These are phyloP conservation scores for Hypsibius dujardini DNA, from an alignment of 1,140 invertebrate species.

Conservation along the genomic window DNA sequence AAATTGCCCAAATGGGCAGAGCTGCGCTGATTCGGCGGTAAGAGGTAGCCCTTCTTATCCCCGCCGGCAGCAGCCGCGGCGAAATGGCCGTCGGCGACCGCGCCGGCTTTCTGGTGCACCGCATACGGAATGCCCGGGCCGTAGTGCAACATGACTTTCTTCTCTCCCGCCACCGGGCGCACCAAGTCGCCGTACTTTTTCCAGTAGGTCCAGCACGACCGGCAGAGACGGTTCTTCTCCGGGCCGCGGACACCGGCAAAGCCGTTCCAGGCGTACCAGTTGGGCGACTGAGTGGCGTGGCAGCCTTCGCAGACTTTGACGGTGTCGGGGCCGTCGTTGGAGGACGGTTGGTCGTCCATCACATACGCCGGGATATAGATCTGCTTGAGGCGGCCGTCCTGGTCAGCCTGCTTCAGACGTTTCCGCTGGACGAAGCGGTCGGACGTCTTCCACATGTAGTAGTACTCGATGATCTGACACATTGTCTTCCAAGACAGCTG, in stretches of 20 bases:
- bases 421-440: conserved; percentile 97
- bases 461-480: conserved; percentile 98
- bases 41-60: neutral
- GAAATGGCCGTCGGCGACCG: conserved; percentile 18
- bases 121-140: neutral
- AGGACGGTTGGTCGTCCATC: conserved; percentile 41
- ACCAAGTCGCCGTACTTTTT: conserved; percentile 95
- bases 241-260: conserved; percentile 38
- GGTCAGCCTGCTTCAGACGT: conserved; percentile 88
- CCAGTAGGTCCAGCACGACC: conserved; percentile 88
- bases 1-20: conserved; percentile 3
- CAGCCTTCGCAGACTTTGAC: conserved; percentile 59
- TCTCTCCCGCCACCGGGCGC: conserved; percentile 27
- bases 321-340: conserved; percentile 41
- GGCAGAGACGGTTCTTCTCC: conserved; percentile 67
- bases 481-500: conserved; percentile 97
- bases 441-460: conserved; percentile 99
- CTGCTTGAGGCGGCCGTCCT: conserved; percentile 91
- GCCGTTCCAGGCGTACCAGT: conserved; percentile 84
- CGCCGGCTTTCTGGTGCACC: conserved; percentile 17
- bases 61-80: neutral
- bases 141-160: neutral
- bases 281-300: conserved; percentile 49
- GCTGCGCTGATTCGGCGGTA: conserved; percentile 38
- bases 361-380: conserved; percentile 96